Conservation (phyloP, 2,113 vertebrate genomes). For the Sinocyclocheilus grahami region DNA sequence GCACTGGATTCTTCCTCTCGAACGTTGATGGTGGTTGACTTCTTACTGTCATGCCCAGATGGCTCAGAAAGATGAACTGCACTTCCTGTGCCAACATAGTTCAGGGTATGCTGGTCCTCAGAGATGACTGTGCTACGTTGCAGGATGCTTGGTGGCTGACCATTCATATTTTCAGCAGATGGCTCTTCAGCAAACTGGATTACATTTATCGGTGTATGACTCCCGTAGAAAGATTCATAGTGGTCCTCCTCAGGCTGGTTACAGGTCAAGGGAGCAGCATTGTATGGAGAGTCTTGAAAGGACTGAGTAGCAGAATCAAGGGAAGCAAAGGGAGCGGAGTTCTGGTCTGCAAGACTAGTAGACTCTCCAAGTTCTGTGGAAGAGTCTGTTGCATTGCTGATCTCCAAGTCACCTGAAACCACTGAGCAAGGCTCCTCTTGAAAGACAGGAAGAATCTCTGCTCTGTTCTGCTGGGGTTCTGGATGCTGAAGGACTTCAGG, state of each 20-base stretch:
- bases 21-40: neutral
- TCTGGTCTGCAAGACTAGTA: neutral
- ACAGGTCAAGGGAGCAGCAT: neutral
- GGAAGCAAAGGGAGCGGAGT: neutral
- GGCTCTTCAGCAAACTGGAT: constrained; percentile 49
- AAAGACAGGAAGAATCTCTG: constrained; percentile 36
- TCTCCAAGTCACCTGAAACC: constrained; percentile 13
- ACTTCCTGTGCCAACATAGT: constrained; percentile 30
- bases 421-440: neutral
- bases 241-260: constrained; percentile 68
- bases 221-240: constrained; percentile 58
- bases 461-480: constrained; percentile 15
- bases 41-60: neutral
- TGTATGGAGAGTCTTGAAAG: constrained; percentile 33
- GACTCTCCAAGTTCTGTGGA: neutral
- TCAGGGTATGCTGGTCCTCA: neutral
- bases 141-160: constrained; percentile 49
- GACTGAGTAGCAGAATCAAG: constrained; percentile 8
- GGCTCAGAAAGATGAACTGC: neutral
- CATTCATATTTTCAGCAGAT: constrained; percentile 60
- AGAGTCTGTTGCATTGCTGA: neutral
- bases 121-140: neutral
- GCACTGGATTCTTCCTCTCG: constrained; percentile 23
- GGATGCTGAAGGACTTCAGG: constrained; percentile 53
- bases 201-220: constrained; percentile 38